Evolutionary conservation across 2,797 vertebrate species (phyloP).

Genomic region (Epinephelus malabaricus): DNA sequence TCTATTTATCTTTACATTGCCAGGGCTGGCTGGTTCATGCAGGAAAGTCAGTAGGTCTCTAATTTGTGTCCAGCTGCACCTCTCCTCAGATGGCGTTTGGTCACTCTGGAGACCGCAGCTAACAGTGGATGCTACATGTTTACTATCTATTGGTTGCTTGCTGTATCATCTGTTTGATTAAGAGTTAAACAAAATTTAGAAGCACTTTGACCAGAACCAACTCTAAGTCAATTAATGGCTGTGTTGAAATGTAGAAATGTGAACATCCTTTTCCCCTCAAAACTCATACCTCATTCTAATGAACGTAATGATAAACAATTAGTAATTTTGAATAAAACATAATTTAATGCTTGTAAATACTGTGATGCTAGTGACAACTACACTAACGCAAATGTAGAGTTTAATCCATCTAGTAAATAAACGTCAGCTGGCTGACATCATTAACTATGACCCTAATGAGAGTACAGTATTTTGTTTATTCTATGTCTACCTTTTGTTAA

Average conservation of each 20-base stretch:
- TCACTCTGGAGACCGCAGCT: neutral
- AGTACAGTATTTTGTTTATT: neutral
- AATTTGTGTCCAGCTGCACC: slow-evolving; percentile 16
- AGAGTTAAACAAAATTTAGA: neutral
- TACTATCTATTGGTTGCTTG: neutral
- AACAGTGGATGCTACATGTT: neutral
- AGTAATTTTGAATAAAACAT: neutral
- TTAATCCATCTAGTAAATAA: no score
- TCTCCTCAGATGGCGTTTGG: neutral
- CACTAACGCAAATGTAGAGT: no score
- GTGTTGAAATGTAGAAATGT: neutral
- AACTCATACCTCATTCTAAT: neutral
- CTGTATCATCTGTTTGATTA: neutral
- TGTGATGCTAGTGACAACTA: no score
- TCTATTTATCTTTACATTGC: no score
- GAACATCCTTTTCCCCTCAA: no score
- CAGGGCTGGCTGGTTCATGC: neutral
- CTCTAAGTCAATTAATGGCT: neutral
- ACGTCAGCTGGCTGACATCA: neutral
- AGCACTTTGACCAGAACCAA: neutral
- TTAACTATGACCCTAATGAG: neutral
- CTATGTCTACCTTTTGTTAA: neutral
- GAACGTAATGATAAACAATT: neutral
- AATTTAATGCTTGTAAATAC: neutral
- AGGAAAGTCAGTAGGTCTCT: neutral